Percentiles rank a stretch among this genome's conserved stretches.
These are phyloP conservation scores for Drosophila fulvimacula DNA, from an alignment of 2,888 invertebrate genomes.

Conservation along the genomic window DNA sequence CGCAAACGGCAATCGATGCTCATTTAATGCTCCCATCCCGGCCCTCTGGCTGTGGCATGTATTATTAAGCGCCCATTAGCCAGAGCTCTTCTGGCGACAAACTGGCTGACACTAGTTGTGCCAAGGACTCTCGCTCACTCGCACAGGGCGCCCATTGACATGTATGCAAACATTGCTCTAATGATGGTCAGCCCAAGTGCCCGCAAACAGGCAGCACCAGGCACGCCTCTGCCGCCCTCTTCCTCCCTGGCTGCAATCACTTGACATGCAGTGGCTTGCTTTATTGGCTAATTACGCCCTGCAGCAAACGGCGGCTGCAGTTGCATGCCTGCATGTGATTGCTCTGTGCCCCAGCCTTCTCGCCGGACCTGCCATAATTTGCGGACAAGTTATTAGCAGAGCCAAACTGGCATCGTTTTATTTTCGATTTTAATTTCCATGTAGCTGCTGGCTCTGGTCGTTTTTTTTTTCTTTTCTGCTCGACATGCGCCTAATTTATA, in stretches of 20 bases:
- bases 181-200: conserved; percentile 61
- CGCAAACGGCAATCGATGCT: conserved; percentile 36
- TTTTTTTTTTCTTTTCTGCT: conserved; percentile 41
- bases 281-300: conserved; percentile 80
- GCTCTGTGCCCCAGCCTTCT: conserved; percentile 39
- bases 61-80: conserved; percentile 83
- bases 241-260: conserved; percentile 7
- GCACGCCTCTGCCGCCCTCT: conserved; percentile 4
- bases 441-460: conserved; percentile 51
- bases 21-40: conserved; percentile 4
- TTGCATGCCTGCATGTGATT: conserved; percentile 67
- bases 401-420: conserved; percentile 54
- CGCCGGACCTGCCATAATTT: conserved; percentile 68
- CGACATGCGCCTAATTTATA: conserved; percentile 75
- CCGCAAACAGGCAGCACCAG: conserved; percentile 48
- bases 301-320: conserved; percentile 49
- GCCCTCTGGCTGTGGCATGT: conserved; percentile 41
- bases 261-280: conserved; percentile 40
- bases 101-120: conserved; percentile 26
- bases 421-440: conserved; percentile 74
- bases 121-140: conserved; percentile 5
- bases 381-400: conserved; percentile 63
- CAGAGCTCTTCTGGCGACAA: conserved; percentile 48
- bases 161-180: conserved; percentile 73
- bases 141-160: conserved; percentile 40